Evolutionary conservation across 2,888 invertebrate genomes (phyloP).

Genomic region (Euclidia mi): DNA sequence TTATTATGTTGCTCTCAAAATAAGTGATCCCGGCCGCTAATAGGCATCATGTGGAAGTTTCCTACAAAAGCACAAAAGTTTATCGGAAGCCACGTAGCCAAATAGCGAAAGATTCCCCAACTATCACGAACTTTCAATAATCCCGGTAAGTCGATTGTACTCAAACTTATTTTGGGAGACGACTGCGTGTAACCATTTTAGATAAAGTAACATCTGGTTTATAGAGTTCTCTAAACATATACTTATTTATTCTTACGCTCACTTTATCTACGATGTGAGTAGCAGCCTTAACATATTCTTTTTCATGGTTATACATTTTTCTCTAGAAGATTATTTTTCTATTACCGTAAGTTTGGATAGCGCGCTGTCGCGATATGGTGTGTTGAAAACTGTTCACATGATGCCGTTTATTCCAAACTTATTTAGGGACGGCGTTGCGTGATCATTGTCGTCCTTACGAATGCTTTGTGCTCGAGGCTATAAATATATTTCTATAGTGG

Average conservation of each 20-base stretch:
- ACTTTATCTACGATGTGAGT: slow-evolving; percentile 39
- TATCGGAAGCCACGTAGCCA: slow-evolving; percentile 74
- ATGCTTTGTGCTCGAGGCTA: too few species aligned
- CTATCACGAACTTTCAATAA: slow-evolving; percentile 82
- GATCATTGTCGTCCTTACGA: too few species aligned
- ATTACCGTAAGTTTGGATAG: background rate
- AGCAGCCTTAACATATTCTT: slow-evolving; percentile 35
- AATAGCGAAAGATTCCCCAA: slow-evolving; percentile 77
- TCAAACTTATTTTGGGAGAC: slow-evolving; percentile 63
- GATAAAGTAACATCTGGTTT: slow-evolving; percentile 56
- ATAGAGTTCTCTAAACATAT: slow-evolving; percentile 46
- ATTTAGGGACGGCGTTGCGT: background rate
- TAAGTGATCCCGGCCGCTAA: slow-evolving; percentile 56
- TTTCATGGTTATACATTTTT: slow-evolving; percentile 4
- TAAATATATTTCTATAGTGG: too few species aligned
- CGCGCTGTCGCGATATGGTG: background rate
- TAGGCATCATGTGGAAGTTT: slow-evolving; percentile 70
- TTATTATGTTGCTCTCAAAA: slow-evolving; percentile 47
- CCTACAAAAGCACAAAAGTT: slow-evolving; percentile 69
- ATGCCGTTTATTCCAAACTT: slow-evolving; percentile 1
- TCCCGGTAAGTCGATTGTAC: slow-evolving; percentile 79
- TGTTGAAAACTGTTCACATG: background rate
- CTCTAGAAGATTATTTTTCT: slow-evolving; percentile 7
- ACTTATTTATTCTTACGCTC: slow-evolving; percentile 47
- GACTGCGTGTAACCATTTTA: slow-evolving; percentile 53